Evolutionary conservation across 2,888 invertebrate species (phyloP), one percentile per base, ranked within the genome.

Genomic region (Heteropelma amictum): DNA sequence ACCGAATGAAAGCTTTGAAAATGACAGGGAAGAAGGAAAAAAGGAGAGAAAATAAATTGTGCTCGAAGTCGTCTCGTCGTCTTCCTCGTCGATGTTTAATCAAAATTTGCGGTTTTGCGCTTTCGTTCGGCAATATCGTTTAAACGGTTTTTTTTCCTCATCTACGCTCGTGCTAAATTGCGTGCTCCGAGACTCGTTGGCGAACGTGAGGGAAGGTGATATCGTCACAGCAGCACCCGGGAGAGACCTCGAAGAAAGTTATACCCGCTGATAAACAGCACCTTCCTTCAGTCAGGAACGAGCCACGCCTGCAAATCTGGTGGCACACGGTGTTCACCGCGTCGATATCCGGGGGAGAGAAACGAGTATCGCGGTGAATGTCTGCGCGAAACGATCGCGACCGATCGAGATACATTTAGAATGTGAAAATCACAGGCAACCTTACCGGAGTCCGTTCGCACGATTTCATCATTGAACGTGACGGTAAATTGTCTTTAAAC

Each of bases 221-320:
- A n/a, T 72, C 64, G 38, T 58, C 49, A 60, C 47, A 28, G 12
- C 6, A 40, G 33, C 51, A 33, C 54, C 40, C 28, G 19, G 6
- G 40, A 33, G 30, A 45, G 54, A 60, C 53, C 60, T 19, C 72
- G 67, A 72, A 67, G 72, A 72, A 72, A 72, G 72, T 72, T 72
- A 45, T 65, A 53, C 30, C 60, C 60, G 54, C n/a, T n/a, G 47
- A 53, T 61, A 61, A 72, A 67, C 54, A 72, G 60, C 67, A 61
- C 67, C 72, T 72, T 72, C 53, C 35, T 21, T 8, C 58, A 40
- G 65, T 53, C 35, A 45, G 45, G 38, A 45, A 45, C 28, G 23
- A 35, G 72, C 72, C 72, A 72, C 67, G 72, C 72, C 72, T 61
- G 72, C 14, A 30, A 49, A 47, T 40, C 38, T 28, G 35, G 45